These are phyloP conservation scores for Engystomops pustulosus DNA, from an alignment of 2,113 vertebrate genomes.

Conservation along the genomic window DNA sequence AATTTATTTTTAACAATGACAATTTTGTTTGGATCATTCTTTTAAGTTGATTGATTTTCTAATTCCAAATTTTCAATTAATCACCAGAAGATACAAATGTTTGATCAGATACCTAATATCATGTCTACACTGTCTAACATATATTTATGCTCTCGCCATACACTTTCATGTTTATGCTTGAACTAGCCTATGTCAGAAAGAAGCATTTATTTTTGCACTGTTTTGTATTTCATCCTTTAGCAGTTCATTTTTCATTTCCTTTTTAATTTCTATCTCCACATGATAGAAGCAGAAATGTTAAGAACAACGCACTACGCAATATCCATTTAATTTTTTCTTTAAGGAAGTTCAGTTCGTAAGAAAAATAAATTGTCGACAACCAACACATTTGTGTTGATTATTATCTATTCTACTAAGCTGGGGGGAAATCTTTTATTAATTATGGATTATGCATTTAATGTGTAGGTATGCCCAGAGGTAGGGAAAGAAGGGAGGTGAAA, in stretches of 20 bases:
- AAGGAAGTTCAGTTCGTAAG: conserved; percentile 13
- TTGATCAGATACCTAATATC: background rate
- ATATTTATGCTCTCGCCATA: background rate
- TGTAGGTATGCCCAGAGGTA: conserved; percentile 80
- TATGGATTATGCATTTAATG: conserved; percentile 73
- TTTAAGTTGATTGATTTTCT: too few relatives aligned
- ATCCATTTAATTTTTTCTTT: conserved; percentile 20
- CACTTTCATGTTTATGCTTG: background rate
- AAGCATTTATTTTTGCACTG: background rate
- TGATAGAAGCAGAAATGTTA: conserved; percentile 6
- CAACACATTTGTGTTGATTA: conserved; percentile 77
- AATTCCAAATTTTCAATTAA: too few relatives aligned
- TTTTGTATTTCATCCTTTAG: conserved; percentile 6
- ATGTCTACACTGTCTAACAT: background rate
- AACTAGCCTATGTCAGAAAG: background rate
- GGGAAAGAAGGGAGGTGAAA: conserved; percentile 74
- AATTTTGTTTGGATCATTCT: too few relatives aligned
- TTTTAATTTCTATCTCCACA: background rate
- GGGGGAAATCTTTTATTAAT: conserved; percentile 80
- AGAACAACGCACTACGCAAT: background rate
- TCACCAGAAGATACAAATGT: background rate
- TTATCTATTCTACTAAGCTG: conserved; percentile 78
- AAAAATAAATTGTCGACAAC: conserved; percentile 64
- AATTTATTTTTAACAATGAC: too few relatives aligned
- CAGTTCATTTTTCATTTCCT: background rate